Conservation (phyloP, 2,113 vertebrate genomes). For the Catagonus wagneri region DNA sequence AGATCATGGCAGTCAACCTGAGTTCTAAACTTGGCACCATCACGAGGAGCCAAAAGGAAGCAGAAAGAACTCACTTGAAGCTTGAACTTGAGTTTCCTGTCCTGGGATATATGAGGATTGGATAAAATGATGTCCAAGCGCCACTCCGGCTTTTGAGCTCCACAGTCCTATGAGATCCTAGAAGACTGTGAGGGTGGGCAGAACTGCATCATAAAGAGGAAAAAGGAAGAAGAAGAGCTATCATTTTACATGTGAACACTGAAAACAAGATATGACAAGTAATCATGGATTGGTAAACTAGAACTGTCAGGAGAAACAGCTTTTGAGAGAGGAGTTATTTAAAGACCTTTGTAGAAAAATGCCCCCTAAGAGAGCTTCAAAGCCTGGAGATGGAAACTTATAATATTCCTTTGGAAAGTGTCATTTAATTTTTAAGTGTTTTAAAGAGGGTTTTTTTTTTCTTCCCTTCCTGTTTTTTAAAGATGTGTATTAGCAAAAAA, state of each 20-base stretch:
- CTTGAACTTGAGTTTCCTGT: not conserved
- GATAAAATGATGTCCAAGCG: not conserved
- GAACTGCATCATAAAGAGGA: not conserved
- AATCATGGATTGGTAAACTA: not conserved
- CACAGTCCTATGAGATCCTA: not conserved
- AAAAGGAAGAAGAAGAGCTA: not conserved
- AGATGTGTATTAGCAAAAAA: constrained; percentile 1
- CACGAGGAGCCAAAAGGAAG: no score
- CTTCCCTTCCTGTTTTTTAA: not conserved
- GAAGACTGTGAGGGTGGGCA: rapidly evolving
- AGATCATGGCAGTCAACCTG: not conserved
- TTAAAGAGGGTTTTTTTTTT: not conserved
- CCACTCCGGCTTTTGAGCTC: not conserved
- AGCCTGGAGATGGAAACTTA: not conserved
- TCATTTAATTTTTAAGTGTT: constrained; percentile 46
- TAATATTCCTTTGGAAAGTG: not conserved
- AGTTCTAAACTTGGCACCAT: not conserved
- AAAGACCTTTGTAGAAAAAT: constrained; percentile 36
- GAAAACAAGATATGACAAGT: constrained; percentile 23
- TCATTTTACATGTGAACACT: not conserved
- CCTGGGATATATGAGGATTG: not conserved
- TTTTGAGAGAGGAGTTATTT: not conserved
- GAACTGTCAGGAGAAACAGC: constrained; percentile 9
- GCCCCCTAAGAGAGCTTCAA: not conserved
- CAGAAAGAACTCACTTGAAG: not conserved